phyloP scores from a whole-genome alignment of 2,888 invertebrate genomes.

The Torymus auratus region DNA sequence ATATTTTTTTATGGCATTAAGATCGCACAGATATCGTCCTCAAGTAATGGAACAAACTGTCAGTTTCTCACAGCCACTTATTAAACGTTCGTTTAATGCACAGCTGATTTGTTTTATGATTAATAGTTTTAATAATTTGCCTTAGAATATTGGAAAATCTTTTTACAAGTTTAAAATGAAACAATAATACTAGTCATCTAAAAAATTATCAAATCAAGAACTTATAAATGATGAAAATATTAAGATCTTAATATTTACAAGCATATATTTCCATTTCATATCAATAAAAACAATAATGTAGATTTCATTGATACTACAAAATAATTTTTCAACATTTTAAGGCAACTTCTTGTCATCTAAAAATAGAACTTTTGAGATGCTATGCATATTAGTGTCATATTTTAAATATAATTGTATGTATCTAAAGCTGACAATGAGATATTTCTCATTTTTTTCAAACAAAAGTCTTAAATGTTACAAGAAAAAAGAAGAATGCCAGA shows the following conservation, averaged over 20 bases:
- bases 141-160: slow-evolving; percentile 40
- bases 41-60: slow-evolving; percentile 11
- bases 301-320: slow-evolving; percentile 22
- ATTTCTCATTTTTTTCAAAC: slow-evolving; percentile 43
- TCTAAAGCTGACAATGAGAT: slow-evolving; percentile 34
- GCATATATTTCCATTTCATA: slow-evolving; percentile 23
- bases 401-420: slow-evolving; percentile 23
- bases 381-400: slow-evolving; percentile 32
- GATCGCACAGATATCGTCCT: slow-evolving; percentile 14
- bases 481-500: slow-evolving; percentile 51
- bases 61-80: slow-evolving; percentile 23
- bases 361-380: slow-evolving; percentile 51
- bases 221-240: slow-evolving; percentile 33
- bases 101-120: slow-evolving; percentile 30
- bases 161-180: slow-evolving; percentile 7
- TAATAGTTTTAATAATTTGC: slow-evolving; percentile 29
- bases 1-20: slow-evolving; percentile 34
- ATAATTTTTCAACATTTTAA: slow-evolving; percentile 47
- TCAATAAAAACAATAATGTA: slow-evolving; percentile 10
- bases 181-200: slow-evolving; percentile 19
- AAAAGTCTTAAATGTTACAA: slow-evolving; percentile 34
- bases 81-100: slow-evolving; percentile 31
- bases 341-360: slow-evolving; percentile 49
- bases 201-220: slow-evolving; percentile 17
- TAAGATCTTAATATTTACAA: slow-evolving; percentile 47